These are phyloP conservation scores for Metallyticus violacea DNA, from an alignment of 2,888 invertebrate genomes.

Conservation along the genomic window DNA sequence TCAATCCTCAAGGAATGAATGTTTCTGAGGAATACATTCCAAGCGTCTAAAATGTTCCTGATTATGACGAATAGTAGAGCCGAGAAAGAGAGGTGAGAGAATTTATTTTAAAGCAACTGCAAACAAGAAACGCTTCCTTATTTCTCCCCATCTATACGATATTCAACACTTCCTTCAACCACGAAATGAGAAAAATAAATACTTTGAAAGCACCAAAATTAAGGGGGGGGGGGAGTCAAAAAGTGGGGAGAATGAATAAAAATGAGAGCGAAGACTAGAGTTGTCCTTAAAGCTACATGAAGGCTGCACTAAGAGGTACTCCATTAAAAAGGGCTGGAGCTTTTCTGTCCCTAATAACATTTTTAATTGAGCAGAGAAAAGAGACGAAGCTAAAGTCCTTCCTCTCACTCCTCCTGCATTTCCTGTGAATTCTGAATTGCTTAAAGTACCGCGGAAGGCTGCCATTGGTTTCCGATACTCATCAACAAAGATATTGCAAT, in stretches of 20 bases:
- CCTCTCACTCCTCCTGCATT: neutral
- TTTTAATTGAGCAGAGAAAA: constrained; percentile 3
- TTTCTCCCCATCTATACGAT: neutral
- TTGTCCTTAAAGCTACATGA: neutral
- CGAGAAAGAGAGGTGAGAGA: neutral
- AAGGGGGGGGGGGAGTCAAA: too few relatives aligned
- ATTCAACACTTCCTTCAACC: neutral
- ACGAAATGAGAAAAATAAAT: neutral
- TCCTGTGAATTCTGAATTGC: neutral
- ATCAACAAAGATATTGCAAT: neutral
- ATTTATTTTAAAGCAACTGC: neutral
- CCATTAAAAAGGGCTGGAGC: neutral
- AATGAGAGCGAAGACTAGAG: neutral
- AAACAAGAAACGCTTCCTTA: neutral
- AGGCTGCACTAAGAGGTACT: neutral
- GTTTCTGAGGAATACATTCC: too few relatives aligned
- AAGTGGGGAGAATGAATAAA: too few relatives aligned
- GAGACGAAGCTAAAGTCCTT: neutral
- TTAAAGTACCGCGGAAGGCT: neutral
- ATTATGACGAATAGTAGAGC: too few relatives aligned
- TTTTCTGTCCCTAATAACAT: neutral
- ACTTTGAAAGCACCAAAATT: too few relatives aligned
- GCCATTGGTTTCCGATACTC: neutral
- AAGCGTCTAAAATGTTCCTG: too few relatives aligned
- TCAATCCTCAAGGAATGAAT: too few relatives aligned